phyloP scores from a whole-genome alignment of 1,140 invertebrate genomes.

The Meloidogyne exigua region DNA sequence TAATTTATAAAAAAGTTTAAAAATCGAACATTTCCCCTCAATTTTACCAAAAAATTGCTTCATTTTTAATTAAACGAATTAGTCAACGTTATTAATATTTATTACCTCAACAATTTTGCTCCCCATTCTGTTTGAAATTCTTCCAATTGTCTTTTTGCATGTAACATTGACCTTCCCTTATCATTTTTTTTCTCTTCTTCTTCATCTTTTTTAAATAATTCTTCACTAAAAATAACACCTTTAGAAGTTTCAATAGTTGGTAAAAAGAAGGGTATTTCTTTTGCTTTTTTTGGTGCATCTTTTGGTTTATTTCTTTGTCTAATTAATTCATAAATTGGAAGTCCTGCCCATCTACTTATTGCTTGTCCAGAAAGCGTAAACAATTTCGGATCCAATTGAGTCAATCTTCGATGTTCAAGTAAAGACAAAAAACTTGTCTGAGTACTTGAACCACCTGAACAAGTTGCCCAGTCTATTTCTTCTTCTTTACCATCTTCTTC shows the following conservation, averaged over 20 bases:
- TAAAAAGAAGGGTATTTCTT: constrained; percentile 88
- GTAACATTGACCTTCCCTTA: constrained; percentile 25
- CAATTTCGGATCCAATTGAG: constrained; percentile 7
- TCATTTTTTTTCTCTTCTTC: constrained; percentile 62
- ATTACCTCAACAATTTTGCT: constrained; percentile 37
- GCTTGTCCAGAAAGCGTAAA: constrained; percentile 28
- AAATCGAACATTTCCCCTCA: no score
- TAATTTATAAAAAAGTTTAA: no score
- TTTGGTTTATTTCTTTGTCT: constrained; percentile 85
- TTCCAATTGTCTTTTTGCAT: not conserved
- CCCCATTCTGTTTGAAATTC: constrained; percentile 30
- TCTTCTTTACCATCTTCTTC: not conserved
- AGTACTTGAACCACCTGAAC: not conserved
- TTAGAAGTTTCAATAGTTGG: constrained; percentile 80
- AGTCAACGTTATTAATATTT: no score
- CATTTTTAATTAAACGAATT: no score
- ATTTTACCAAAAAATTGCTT: no score
- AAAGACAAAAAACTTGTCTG: not conserved
- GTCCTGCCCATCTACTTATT: constrained; percentile 75
- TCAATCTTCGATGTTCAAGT: not conserved
- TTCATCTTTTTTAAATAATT: constrained; percentile 57
- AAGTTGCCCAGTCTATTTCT: not conserved
- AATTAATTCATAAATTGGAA: constrained; percentile 84
- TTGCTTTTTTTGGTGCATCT: constrained; percentile 76
- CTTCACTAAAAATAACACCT: constrained; percentile 67